Evolutionary conservation across 2,888 invertebrate genomes (phyloP).

Genomic region (Cephus nigrinus): DNA sequence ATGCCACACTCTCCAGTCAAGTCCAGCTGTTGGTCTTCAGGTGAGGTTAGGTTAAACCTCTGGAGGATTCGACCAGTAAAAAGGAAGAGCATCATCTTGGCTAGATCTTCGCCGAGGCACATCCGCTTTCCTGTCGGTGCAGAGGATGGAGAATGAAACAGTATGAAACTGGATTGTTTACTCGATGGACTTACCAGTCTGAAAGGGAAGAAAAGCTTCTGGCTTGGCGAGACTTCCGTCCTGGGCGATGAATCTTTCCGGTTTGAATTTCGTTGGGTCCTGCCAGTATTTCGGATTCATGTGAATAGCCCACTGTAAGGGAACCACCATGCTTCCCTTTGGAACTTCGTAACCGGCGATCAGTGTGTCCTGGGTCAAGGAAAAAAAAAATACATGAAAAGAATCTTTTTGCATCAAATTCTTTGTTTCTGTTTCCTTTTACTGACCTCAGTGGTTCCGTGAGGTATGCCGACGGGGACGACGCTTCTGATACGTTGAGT

Average conservation of each 20-base stretch:
- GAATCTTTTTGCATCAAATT: too few relatives aligned
- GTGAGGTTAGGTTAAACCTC: conserved; percentile 68
- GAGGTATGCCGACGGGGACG: conserved; percentile 87
- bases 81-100: conserved; percentile 76
- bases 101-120: conserved; percentile 88
- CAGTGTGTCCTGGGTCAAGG: conserved; percentile 67
- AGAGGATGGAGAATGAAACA: conserved; percentile 20
- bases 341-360: conserved; percentile 76
- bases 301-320: conserved; percentile 85
- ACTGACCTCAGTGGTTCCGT: conserved; percentile 74
- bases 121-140: conserved; percentile 78
- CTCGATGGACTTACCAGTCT: conserved; percentile 72
- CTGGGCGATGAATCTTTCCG: conserved; percentile 76
- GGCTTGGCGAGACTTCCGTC: conserved; percentile 74
- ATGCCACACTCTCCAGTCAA: conserved; percentile 81
- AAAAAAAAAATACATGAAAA: too few relatives aligned
- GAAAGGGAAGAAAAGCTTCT: conserved; percentile 84
- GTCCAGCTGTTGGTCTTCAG: conserved; percentile 66
- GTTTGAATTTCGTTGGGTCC: conserved; percentile 76
- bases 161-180: background rate
- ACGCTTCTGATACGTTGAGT: conserved; percentile 82
- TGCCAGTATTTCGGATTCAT: conserved; percentile 77
- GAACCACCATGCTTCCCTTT: conserved; percentile 79
- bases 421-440: too few relatives aligned
- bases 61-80: conserved; percentile 75